Conservation (phyloP, 1,140 invertebrate species). For the Nephotettix cincticeps region DNA sequence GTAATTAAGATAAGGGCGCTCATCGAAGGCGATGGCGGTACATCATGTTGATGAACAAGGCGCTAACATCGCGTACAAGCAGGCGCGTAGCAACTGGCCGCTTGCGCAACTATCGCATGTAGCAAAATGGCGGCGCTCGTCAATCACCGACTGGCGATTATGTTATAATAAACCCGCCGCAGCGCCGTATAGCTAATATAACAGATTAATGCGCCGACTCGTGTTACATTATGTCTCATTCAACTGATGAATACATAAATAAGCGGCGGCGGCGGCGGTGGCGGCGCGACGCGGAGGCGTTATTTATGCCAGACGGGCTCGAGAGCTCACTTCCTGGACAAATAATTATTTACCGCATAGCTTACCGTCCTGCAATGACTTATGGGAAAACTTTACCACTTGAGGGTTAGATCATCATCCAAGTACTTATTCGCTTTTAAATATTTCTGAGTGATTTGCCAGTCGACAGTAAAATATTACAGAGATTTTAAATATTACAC, state of each 20-base stretch:
- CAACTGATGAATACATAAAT: not conserved
- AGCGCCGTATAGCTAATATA: not conserved
- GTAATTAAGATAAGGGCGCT: not conserved
- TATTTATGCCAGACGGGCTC: no score
- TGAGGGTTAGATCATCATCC: no score
- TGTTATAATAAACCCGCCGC: constrained; percentile 4
- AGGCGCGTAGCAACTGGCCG: not conserved
- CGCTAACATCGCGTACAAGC: not conserved
- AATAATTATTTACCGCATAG: no score
- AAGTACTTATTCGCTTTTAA: no score
- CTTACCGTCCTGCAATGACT: no score
- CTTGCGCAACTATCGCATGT: not conserved
- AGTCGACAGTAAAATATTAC: no score
- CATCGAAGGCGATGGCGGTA: not conserved
- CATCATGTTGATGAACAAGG: constrained; percentile 1
- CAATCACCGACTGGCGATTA: not conserved
- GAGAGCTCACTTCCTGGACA: no score
- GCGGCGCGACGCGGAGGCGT: no score
- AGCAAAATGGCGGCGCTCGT: not conserved
- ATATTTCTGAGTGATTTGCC: no score
- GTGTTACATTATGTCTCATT: constrained; percentile 10
- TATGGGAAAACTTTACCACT: no score
- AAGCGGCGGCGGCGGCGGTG: not conserved
- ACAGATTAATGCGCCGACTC: not conserved
- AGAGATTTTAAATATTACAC: no score